Percentiles rank a stretch among this genome's conserved stretches.
Conservation (phyloP, 2,888 invertebrate genomes). For the Entomobrya multifasciata region DNA sequence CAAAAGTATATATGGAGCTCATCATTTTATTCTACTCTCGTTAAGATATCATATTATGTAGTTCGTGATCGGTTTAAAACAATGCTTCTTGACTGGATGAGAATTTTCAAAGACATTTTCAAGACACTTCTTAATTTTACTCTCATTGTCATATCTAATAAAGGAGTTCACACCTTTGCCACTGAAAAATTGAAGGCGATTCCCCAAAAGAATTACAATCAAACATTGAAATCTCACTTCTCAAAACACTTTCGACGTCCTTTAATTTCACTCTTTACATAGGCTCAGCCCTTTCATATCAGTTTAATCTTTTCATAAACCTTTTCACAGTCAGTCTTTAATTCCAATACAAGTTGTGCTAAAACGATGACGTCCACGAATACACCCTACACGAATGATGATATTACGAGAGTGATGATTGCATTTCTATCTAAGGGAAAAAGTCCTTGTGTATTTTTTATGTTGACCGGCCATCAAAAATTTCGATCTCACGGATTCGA, state of each 20-base stretch:
- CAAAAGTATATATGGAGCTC: too few species aligned
- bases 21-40: too few species aligned
- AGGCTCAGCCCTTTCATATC: background rate
- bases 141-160: conserved; percentile 56
- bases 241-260: background rate
- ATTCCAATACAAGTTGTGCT: conserved; percentile 54
- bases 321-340: conserved; percentile 35
- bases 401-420: conserved; percentile 52
- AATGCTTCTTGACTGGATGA: too few species aligned
- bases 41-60: too few species aligned
- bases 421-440: too few species aligned
- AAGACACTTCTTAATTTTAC: conserved; percentile 2
- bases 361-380: conserved; percentile 15
- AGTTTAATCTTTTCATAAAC: background rate
- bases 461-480: too few species aligned
- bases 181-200: conserved; percentile 72
- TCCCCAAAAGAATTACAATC: conserved; percentile 64
- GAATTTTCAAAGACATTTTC: too few species aligned
- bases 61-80: too few species aligned
- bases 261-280: background rate
- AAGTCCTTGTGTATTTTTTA: too few species aligned
- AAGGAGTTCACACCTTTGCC: conserved; percentile 69
- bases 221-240: conserved; percentile 57
- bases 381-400: conserved; percentile 35
- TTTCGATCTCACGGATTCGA: too few species aligned